These are phyloP conservation scores for Acrobeloides nanus DNA, from an alignment of 2,888 invertebrate genomes.

Conservation along the genomic window DNA sequence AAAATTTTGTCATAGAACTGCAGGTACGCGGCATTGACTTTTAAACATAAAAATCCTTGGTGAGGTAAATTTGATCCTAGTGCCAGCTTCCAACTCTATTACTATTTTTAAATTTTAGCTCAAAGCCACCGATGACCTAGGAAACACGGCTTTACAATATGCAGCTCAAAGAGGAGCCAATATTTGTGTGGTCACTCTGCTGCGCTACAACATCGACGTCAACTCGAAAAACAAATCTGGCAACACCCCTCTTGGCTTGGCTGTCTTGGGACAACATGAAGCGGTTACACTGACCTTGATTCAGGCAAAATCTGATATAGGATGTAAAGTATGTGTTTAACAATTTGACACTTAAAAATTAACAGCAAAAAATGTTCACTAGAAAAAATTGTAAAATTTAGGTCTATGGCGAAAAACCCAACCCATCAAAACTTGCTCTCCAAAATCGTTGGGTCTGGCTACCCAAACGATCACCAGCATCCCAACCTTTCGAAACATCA, in stretches of 20 bases:
- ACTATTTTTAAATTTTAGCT: not conserved
- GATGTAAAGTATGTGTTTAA: conserved; percentile 1
- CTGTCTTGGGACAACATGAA: conserved; percentile 56
- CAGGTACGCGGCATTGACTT: no score
- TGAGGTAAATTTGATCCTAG: not conserved
- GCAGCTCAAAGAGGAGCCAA: conserved; percentile 58
- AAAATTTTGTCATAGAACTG: no score
- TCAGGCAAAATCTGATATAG: conserved; percentile 12
- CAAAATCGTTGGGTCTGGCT: conserved; percentile 13
- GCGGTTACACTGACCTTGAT: conserved; percentile 42
- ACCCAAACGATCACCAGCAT: conserved; percentile 3
- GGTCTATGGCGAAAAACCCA: not conserved
- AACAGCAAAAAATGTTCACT: not conserved
- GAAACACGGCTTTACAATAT: conserved; percentile 55
- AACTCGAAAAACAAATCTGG: conserved; percentile 55
- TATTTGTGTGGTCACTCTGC: conserved; percentile 56
- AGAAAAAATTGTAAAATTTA: not conserved
- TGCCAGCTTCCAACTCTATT: not conserved
- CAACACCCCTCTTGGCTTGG: conserved; percentile 58
- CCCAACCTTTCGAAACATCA: conserved; percentile 1
- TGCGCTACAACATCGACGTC: conserved; percentile 51
- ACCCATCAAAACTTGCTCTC: conserved; percentile 1
- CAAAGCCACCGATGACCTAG: conserved; percentile 20
- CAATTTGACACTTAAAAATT: no score
- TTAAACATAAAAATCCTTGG: no score